phyloP scores from a whole-genome alignment of 30 jellyfish, hydroid and myxozoan species.

The Turritopsis dohrnii region DNA sequence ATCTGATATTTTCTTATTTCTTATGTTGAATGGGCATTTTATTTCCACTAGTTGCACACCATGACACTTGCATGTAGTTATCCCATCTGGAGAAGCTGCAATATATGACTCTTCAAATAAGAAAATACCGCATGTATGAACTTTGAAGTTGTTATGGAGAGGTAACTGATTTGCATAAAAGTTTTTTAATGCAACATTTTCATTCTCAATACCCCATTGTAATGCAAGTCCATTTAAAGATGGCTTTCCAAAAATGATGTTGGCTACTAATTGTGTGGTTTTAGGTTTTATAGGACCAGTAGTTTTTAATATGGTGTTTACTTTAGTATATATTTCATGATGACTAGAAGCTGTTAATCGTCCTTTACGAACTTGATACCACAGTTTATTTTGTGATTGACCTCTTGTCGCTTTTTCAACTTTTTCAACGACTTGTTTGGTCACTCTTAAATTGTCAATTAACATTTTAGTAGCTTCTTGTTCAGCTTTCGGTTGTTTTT shows the following conservation, averaged over 20 bases:
- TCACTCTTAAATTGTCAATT: neutral
- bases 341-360: slow-evolving; percentile 37
- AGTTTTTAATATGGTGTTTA: slow-evolving; percentile 16
- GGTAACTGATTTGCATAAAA: slow-evolving; percentile 22
- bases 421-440: too few species aligned
- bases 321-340: slow-evolving; percentile 38
- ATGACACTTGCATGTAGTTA: slow-evolving; percentile 39
- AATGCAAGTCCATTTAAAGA: slow-evolving; percentile 13
- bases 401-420: slow-evolving; percentile 33
- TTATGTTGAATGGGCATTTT: slow-evolving; percentile 41
- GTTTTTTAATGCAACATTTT: slow-evolving; percentile 23
- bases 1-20: slow-evolving; percentile 13
- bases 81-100: slow-evolving; percentile 52
- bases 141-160: slow-evolving; percentile 15
- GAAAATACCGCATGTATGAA: slow-evolving; percentile 16
- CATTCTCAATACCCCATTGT: slow-evolving; percentile 40
- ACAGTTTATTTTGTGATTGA: slow-evolving; percentile 21
- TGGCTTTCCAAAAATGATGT: neutral
- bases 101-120: slow-evolving; percentile 20
- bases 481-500: neutral
- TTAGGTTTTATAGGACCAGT: slow-evolving; percentile 8
- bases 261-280: slow-evolving; percentile 21
- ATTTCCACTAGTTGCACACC: neutral
- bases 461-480: slow-evolving; percentile 6
- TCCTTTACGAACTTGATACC: slow-evolving; percentile 37